A percentile compares a stretch with the other conserved stretches of the same genome.
Evolutionary conservation across 2,888 invertebrate genomes (phyloP).

Genomic region (Petrophora chlorosata): DNA sequence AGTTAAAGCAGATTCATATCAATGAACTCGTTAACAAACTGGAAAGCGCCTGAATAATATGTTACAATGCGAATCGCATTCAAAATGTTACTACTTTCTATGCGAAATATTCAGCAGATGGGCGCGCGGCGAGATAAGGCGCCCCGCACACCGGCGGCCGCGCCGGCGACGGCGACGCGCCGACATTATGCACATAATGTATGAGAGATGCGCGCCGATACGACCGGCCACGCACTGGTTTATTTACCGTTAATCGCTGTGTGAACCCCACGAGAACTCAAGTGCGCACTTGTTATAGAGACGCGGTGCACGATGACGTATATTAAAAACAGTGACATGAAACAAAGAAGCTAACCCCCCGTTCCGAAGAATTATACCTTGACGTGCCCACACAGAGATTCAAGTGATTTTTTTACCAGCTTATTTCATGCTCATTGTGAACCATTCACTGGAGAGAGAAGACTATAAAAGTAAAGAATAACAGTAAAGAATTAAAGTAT

Average conservation of each 20-base stretch:
- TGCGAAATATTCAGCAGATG: slow-evolving; percentile 29
- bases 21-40: slow-evolving; percentile 15
- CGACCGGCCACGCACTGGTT: slow-evolving; percentile 26
- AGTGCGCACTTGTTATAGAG: slow-evolving; percentile 16
- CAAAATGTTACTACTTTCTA: slow-evolving; percentile 23
- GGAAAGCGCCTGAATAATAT: slow-evolving; percentile 14
- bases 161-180: slow-evolving; percentile 13
- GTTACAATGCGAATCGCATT: slow-evolving; percentile 31
- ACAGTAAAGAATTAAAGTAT: background rate
- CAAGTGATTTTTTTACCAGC: no score
- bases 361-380: background rate
- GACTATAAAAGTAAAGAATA: background rate
- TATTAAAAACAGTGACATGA: slow-evolving; percentile 3
- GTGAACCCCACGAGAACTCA: slow-evolving; percentile 15
- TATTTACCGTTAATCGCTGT: slow-evolving; percentile 24
- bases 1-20: slow-evolving; percentile 15
- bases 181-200: slow-evolving; percentile 40
- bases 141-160: slow-evolving; percentile 25
- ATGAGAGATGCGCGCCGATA: slow-evolving; percentile 36
- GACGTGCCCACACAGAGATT: no score
- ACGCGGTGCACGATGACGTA: background rate
- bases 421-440: no score
- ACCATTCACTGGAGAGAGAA: no score
- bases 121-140: slow-evolving; percentile 27
- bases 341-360: background rate